Base-by-base conservation (phyloP, 92 coral and sea anemone species). In the Actinostola sp. region DNA sequence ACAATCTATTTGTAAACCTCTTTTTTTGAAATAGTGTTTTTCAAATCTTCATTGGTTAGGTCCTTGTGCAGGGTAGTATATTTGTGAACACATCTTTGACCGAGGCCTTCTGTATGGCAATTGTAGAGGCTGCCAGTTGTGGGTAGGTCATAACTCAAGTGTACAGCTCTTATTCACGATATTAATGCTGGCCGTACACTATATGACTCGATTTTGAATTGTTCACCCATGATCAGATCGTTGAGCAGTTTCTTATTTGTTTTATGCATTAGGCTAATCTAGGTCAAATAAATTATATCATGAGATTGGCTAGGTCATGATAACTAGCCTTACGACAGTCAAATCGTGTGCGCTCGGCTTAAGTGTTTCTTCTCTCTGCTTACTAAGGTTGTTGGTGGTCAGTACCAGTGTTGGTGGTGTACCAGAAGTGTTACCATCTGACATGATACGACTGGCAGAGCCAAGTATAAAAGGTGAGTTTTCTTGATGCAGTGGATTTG, bases 401-500 rank as follows among this genome's bases (percentile, higher is more conserved):
- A 93, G 98, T 56, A 93, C 98, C 25, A 86, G 82, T 66, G 98
- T 93, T 2, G 98, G 98, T 4, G 98, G 98, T 3, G 97, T 93
- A 19, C 98, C 98, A 10, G 98, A 93, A 73, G 98, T 93, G 14
- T 54, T 93, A 60, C 98, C 98, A 1, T 48, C 79, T 26, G 92
- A 90, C 35, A 90, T 93, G 97, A 93, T 93, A 31, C 86, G 80
- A 77, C 28, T 90, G 67, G 98, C 96, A 20, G 97, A 93, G 33
- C 98, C 98, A 8, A 91, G 87, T 49, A 92, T 90, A 19, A 76
- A 83, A 73, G 81, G 98, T 93, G 50, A 63, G 80, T 56, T 16
- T 21, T 2, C 5, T 24, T 68, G n/a, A 1, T 68, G 1, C 44
- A 45, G 20, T 68, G 12, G 0, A 7, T 31, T n/a, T n/a, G n/a